Evolutionary conservation across 1,140 invertebrate genomes (phyloP).

Genomic region (Bombus consobrinus): DNA sequence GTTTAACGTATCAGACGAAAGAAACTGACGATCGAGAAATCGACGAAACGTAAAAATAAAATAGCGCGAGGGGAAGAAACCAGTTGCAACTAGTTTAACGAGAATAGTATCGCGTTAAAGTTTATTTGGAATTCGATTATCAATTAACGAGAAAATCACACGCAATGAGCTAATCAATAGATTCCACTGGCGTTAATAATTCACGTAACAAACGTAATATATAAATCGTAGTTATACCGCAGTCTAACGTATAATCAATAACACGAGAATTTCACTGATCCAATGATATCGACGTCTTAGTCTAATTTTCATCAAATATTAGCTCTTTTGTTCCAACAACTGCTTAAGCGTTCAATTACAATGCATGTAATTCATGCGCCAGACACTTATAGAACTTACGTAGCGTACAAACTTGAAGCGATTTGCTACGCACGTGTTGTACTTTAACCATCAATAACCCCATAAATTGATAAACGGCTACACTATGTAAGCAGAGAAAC

Average conservation of each 20-base stretch:
- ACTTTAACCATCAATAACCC: constrained; percentile 44
- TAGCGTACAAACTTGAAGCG: constrained; percentile 13
- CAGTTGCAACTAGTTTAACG: constrained; percentile 1
- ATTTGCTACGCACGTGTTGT: constrained; percentile 35
- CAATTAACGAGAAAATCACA: neutral
- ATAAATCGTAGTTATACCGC: neutral
- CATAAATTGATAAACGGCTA: constrained; percentile 42
- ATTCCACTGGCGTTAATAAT: neutral
- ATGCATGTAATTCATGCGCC: neutral
- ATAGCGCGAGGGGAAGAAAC: neutral
- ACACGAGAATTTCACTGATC: neutral
- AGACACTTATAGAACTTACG: constrained; percentile 1
- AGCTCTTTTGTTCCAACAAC: neutral
- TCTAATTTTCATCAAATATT: neutral
- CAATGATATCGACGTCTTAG: too few relatives aligned
- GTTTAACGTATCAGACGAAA: neutral
- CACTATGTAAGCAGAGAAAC: neutral
- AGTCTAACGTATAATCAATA: neutral
- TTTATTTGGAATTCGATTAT: constrained; percentile 2
- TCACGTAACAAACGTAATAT: neutral
- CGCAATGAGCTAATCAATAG: neutral
- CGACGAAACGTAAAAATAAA: neutral
- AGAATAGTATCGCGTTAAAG: neutral
- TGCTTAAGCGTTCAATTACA: neutral
- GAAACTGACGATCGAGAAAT: neutral